Conservation (phyloP, 1,140 invertebrate species). For the Agrilus planipennis region DNA sequence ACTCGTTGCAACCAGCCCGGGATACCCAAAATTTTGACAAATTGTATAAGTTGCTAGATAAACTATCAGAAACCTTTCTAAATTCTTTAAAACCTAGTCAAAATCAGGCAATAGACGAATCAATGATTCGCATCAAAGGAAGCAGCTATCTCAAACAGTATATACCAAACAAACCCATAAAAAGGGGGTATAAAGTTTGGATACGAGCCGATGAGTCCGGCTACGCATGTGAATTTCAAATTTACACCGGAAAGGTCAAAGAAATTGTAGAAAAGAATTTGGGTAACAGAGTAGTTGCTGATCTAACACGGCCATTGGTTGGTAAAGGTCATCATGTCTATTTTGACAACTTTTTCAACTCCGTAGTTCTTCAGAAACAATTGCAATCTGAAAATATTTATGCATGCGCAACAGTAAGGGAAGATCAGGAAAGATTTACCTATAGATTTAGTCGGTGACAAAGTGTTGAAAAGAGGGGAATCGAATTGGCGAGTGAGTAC, state of each 20-base stretch:
- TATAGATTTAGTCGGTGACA: conserved; percentile 24
- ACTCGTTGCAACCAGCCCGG: conserved; percentile 22
- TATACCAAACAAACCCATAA: conserved; percentile 35
- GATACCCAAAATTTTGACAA: conserved; percentile 29
- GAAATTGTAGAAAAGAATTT: conserved; percentile 25
- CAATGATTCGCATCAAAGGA: conserved; percentile 32
- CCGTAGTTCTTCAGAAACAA: background rate
- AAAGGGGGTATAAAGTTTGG: conserved; percentile 36
- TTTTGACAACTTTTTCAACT: conserved; percentile 1
- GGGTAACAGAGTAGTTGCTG: conserved; percentile 12
- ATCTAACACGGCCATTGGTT: background rate
- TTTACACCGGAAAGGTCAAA: conserved; percentile 33
- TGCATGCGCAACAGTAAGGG: no score
- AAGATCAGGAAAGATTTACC: conserved; percentile 20
- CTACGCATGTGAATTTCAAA: conserved; percentile 34
- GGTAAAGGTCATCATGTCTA: background rate
- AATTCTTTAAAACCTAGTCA: conserved; percentile 13
- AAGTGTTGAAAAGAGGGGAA: conserved; percentile 28
- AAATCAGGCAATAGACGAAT: conserved; percentile 24
- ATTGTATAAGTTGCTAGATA: conserved; percentile 31
- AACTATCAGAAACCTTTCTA: conserved; percentile 15
- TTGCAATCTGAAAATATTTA: no score
- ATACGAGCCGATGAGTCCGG: conserved; percentile 16
- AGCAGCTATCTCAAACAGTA: conserved; percentile 33
- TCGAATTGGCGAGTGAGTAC: conserved; percentile 28